Evolutionary conservation across 2,888 invertebrate genomes (phyloP), one percentile per base, ranked within the genome.

Genomic region (Galerucella calmariensis): DNA sequence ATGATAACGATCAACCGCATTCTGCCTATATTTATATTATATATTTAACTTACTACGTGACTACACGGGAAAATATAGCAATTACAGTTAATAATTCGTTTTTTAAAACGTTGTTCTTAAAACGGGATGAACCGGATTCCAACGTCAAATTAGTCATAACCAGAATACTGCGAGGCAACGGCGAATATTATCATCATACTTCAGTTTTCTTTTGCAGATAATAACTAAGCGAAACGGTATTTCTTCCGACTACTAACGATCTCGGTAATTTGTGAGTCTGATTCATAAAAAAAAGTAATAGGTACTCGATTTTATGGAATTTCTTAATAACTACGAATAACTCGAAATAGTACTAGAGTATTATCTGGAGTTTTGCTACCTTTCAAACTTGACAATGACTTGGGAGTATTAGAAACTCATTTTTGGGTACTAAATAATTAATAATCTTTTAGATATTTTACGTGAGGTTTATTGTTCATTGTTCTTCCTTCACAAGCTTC

Each of bases 71-170:
- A 76, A 76, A 76, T 74, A 72, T 67, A 69, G 74, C 78, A 74
- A 78, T 76, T 78, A 77, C 72, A 62, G 67, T 73, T 71, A 71
- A 76, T 76, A 74, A 76, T 76, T n/a, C n/a, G n/a, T n/a, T 35
- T 72, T 73, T 68, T 56, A 73, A 69, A 77, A 68, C 69, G 62
- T 72, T 58, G 73, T 65, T 59, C 35, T 48, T 67, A 24, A 70
- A 77, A 77, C 76, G 76, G 74, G 70, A 77, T 58, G 63, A 72
- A 75, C 77, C 71, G 73, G 75, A 77, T 77, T 77, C 77, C 72
- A 27, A 53, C 65, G 46, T 65, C 58, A 58, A 71, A 71, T 71
- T 66, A 71, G 65, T 71, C 65, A 71, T 71, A 66, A 51, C 6
- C 51, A n/a, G n/a, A 51, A n/a, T 51, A 51, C 48, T n/a, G n/a